Conservation (phyloP, 2,113 vertebrate genomes). For the Bubo bubo region DNA sequence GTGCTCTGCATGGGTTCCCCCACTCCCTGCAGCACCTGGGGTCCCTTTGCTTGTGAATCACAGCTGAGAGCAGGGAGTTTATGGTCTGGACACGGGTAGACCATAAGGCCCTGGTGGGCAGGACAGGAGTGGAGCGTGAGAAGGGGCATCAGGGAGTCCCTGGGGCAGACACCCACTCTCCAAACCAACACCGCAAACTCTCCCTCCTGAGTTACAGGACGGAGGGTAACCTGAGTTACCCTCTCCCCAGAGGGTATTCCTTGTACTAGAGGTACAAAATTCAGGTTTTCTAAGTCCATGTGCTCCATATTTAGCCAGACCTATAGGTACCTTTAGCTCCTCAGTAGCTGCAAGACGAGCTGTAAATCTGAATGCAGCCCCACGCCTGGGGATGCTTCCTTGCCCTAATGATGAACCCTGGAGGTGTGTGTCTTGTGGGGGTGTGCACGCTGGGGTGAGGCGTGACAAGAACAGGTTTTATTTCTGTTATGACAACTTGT, state of each 20-base stretch:
- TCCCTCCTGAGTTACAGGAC: no score
- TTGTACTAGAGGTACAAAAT: background rate
- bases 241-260: accelerated
- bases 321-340: background rate
- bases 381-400: background rate
- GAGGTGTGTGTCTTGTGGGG: no score
- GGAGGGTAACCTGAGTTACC: no score
- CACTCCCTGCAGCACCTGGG: background rate
- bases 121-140: accelerated
- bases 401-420: background rate
- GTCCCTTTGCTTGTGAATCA: background rate
- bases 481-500: background rate
- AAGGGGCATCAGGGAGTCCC: background rate
- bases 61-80: background rate
- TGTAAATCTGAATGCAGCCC: background rate
- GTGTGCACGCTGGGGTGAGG: accelerated
- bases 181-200: background rate
- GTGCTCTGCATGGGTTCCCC: background rate
- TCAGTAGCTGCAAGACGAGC: background rate
- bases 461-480: accelerated
- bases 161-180: background rate
- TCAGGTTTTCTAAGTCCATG: background rate
- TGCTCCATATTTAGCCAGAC: background rate
- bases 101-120: background rate
- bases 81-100: background rate